Conservation (phyloP, 1,140 invertebrate genomes). For the Spodoptera litura region DNA sequence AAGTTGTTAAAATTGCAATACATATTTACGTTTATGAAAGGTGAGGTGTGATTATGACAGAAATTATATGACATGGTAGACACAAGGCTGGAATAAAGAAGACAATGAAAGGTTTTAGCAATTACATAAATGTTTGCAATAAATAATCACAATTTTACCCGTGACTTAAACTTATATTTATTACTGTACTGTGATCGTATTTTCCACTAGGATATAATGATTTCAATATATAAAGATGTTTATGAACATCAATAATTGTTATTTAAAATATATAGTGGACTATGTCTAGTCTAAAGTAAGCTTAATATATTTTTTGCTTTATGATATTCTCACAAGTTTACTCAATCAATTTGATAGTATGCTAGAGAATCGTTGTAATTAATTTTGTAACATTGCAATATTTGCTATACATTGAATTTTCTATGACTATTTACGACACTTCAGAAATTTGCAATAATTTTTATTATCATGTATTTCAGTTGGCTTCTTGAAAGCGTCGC, state of each 20-base stretch:
- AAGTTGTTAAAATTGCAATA: not conserved
- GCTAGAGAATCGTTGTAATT: too few species aligned
- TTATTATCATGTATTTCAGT: not conserved
- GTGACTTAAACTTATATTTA: constrained; percentile 7
- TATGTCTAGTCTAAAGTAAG: not conserved
- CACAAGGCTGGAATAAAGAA: constrained; percentile 4
- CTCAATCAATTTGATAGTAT: too few species aligned
- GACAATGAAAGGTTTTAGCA: not conserved
- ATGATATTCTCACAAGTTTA: too few species aligned
- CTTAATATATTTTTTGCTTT: not conserved
- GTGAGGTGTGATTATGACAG: not conserved
- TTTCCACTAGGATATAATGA: constrained; percentile 27
- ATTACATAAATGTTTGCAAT: not conserved
- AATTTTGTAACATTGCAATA: not conserved
- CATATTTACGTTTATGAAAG: not conserved
- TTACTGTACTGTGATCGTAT: constrained; percentile 24
- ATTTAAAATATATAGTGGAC: not conserved
- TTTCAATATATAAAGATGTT: not conserved
- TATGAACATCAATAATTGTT: not conserved
- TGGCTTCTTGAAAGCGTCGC: not conserved
- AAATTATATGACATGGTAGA: not conserved
- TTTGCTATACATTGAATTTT: not conserved
- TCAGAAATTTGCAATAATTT: too few species aligned
- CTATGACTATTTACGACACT: too few species aligned
- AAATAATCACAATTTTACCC: not conserved